Evolutionary conservation across 2,797 vertebrate genomes (phyloP), one percentile per base, ranked within the genome.

Genomic region (Rhabdophis nuchalis): DNA sequence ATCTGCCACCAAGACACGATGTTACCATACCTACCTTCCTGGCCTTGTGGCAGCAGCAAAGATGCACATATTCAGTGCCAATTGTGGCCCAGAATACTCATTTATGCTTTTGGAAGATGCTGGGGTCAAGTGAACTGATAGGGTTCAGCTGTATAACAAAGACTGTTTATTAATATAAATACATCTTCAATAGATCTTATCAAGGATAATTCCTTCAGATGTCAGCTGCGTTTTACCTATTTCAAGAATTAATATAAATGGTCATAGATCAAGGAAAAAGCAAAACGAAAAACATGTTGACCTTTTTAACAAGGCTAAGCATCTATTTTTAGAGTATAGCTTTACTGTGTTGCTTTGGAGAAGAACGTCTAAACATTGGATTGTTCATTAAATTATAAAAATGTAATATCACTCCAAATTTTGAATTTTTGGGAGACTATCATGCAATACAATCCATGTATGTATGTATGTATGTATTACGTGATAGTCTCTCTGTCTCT

Each of bases 21-120:
- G 88, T 86, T 88, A 60, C 56, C 64, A 29, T 85, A 89, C 23
- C 88, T 93, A 82, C 14, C 0, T 0, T 53, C 58, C 93, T 95
- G 77, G 16, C 54, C 18, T 87, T 91, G 57, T 89, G 46, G 77
- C 50, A 32, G 1, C 12, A 68, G 46, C 36, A 87, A 91, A 50
- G 29, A 57, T 91, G 87, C 92, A 85, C 0, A 64, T 29, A 93
- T 95, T 87, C 87, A 89, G 23, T 90, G 72, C 27, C 87, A 8
- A 92, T 27, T 60, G 8, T n/a, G 90, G 41, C 0, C 6, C 52
- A 57, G 92, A 91, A 89, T 3, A 41, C 1, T 11, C 72, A 41
- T 18, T 36, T 13, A 20, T 87, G 9, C 92, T 94, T 86, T 90
- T 87, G 46, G 90, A 86, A 92, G 82, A 91, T 64, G 89, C 20